Base-by-base conservation (phyloP, 2,113 vertebrate species). In the Balaeniceps rex region DNA sequence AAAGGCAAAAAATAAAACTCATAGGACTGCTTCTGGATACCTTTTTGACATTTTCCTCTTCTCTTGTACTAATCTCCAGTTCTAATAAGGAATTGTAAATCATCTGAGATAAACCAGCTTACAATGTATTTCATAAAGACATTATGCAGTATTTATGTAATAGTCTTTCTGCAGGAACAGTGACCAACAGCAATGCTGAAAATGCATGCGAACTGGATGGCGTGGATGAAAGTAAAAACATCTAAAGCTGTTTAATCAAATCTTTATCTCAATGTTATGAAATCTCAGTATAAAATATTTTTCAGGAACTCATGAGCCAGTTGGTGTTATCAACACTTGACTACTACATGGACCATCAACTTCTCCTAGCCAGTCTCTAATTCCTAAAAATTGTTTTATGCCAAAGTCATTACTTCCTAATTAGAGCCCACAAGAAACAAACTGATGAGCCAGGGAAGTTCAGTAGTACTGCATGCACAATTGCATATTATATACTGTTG, bases 341-440 rank as follows among this genome's bases (percentile, higher is more conserved):
- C 47, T 77, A 64, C 77, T 64, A 10, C 70, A 46, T 42, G 49
- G 61, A 38, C 54, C 86, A 95, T 69, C 82, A 79, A 29, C 72
- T 71, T 40, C 69, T 66, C 29, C 46, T 75, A 75, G 36, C 69
- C 42, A 36, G 51, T 38, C 58, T 92, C 75, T 71, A 89, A 87
- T 88, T 95, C 88, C 42, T 79, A 91, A 88, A 93, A 91, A 91
- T 49, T 88, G 78, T 52, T 92, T 80, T 75, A 38, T 79, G 65
- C 87, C 76, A 66, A 83, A 93, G 61, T 86, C 88, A 92, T 91
- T 93, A 78, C 71, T 88, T 87, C 81, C 74, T 94, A 92, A 93
- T 95, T 90, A 95, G 78, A 86, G 88, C 28, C 72, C 22, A 8
- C 23, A 85, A 89, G 80, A 87, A 91, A 71, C 40, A 71, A 70